Base-by-base conservation (phyloP, 2,113 vertebrate species). In the Pica pica region DNA sequence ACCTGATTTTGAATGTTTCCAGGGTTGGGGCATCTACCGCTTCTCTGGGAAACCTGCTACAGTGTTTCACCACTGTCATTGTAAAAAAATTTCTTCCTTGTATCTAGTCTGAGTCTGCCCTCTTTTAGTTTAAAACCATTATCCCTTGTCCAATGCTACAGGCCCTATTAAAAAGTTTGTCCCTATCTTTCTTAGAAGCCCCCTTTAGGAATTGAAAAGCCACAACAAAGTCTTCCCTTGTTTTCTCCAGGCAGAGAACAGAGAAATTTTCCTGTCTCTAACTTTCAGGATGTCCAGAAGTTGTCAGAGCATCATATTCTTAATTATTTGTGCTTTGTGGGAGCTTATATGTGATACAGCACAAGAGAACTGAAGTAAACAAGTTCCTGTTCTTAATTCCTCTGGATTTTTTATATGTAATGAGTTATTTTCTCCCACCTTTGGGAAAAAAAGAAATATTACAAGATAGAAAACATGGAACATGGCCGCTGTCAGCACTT, bases 101-200 rank as follows among this genome's bases (percentile, higher is more conserved):
- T 26, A 52, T 49, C n/a, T 21, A 14, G 3, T 49, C 6, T 44
- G 3, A 46, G 27, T 56, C 37, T 83, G 6, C 5, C 5, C 10
- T 67, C 19, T 18, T 78, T 30, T 20, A 35, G 9, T 67, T 80
- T 41, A 33, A 70, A 69, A 33, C 7, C 16, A 20, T 63, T 42
- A 6, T 8, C 21, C 10, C 21, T 63, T 53, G 1, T 47, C 24
- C 15, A 55, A 1, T n/a, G 0, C 23, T 26, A 33, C 5, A 71
- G 2, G 3, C 5, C 10, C 22, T 42, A 4, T 9, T 89, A 46
- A 77, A 52, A 81, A 19, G 11, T 44, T 10, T 67, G 6, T 44
- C 21, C 10, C 9, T 16, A 8, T 30, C 33, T 73, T 90, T 59
- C 41, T 47, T 60, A 16, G 21, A 74, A 31, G 3, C 6, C 10